Base-by-base conservation (phyloP, 2,888 invertebrate species). In the Gandaritis pyraliata region DNA sequence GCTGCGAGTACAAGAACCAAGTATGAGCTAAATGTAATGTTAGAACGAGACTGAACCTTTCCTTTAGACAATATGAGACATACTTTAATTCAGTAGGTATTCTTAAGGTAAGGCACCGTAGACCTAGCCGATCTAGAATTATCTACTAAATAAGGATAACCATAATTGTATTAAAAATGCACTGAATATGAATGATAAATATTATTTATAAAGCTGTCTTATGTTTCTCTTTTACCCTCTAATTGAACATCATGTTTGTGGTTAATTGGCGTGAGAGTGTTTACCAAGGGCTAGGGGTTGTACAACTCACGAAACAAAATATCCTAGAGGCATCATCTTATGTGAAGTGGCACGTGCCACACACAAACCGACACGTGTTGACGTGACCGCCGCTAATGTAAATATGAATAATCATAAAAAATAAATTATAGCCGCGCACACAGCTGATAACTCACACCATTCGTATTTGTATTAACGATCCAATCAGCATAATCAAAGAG, bases 321-420 rank as follows among this genome's bases (percentile, higher is more conserved):
- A 63, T 10, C 66, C 67, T 70, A 65, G 66, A 70, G 69, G 72
- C 73, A 73, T 73, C 71, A 80, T 79, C 75, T 71, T 72, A 72
- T 72, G 72, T 69, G 66, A 73, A 78, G 72, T 70, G 78, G 75
- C 80, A 78, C 78, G 80, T 78, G 82, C 72, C 75, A 54, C 54
- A 13, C 16, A 49, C 49, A n/a, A n/a, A n/a, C 62, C 64, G 73
- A 71, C 85, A 80, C 81, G 82, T 82, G 85, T 75, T 75, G 66
- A 68, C 71, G 74, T 72, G 76, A 76, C 76, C 77, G 72, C 74
- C 65, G 62, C 70, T 69, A 50, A 55, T 56, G 53, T 61, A 68
- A 75, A 79, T 73, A 67, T 77, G 75, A 82, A 83, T 81, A 78
- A 81, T 81, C 81, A 82, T 81, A 79, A 81, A 80, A 75, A 75